phyloP scores from a whole-genome alignment of 2,888 invertebrate species.

The Megastigmus dorsalis region DNA sequence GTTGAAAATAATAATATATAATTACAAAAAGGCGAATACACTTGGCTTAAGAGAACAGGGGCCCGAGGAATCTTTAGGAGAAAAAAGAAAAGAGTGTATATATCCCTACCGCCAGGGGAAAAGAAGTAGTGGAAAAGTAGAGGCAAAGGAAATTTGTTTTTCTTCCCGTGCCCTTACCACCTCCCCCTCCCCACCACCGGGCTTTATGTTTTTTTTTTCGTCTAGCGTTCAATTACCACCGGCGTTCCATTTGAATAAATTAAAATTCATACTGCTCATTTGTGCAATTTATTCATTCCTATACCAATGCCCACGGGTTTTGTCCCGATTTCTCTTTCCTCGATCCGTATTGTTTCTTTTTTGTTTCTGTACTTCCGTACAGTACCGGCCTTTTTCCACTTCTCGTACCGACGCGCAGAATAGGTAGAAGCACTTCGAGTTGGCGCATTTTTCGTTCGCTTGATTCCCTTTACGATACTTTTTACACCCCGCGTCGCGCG shows the following conservation, averaged over 20 bases:
- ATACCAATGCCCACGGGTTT: conserved; percentile 3
- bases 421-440: background rate
- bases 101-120: background rate
- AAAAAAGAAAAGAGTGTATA: conserved; percentile 1
- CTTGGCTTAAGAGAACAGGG: background rate
- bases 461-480: conserved; percentile 21
- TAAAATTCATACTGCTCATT: conserved; percentile 50
- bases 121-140: too few species aligned
- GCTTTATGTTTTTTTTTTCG: conserved; percentile 31
- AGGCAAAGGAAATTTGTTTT: conserved; percentile 37
- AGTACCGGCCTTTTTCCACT: background rate
- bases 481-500: too few species aligned
- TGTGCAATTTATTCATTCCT: conserved; percentile 36
- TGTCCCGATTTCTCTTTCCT: conserved; percentile 2
- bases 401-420: background rate
- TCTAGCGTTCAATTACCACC: conserved; percentile 38
- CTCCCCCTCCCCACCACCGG: too few species aligned
- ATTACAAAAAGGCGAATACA: background rate
- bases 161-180: too few species aligned
- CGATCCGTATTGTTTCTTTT: background rate
- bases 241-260: conserved; percentile 46
- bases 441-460: conserved; percentile 5
- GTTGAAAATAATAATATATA: conserved; percentile 4
- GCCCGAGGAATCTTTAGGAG: background rate
- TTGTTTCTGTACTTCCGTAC: too few species aligned